A percentile compares a stretch with the other conserved stretches of the same genome.
Conservation (phyloP, 2,888 invertebrate species). For the Agonopterix subpropinquella region DNA sequence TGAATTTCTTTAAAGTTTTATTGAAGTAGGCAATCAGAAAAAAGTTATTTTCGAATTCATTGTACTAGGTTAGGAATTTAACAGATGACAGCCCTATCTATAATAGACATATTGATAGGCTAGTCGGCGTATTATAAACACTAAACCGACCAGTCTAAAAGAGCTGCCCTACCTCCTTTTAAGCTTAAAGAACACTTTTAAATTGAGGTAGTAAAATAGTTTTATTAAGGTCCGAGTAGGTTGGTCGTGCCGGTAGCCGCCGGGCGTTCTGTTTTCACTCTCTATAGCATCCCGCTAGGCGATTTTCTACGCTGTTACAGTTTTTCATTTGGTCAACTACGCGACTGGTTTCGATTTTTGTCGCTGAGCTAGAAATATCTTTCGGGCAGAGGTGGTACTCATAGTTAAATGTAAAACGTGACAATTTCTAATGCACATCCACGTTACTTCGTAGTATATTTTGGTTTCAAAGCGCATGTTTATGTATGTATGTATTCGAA, state of each 20-base stretch:
- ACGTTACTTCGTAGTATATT: too few relatives aligned
- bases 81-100: constrained; percentile 9
- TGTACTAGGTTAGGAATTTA: too few relatives aligned
- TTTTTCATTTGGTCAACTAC: constrained; percentile 52
- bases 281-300: constrained; percentile 57
- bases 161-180: constrained; percentile 18
- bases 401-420: neutral
- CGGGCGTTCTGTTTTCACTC: constrained; percentile 55
- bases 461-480: too few relatives aligned
- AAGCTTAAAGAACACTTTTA: constrained; percentile 2
- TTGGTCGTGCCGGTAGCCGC: constrained; percentile 29
- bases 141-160: constrained; percentile 21
- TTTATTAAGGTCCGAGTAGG: constrained; percentile 27
- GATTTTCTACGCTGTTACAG: constrained; percentile 60
- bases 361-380: constrained; percentile 13
- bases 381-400: neutral
- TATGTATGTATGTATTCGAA: too few relatives aligned
- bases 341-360: constrained; percentile 49
- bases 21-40: too few relatives aligned
- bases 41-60: too few relatives aligned
- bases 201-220: constrained; percentile 6
- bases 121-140: constrained; percentile 30
- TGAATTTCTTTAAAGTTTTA: too few relatives aligned
- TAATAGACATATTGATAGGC: constrained; percentile 49
- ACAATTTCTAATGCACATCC: too few relatives aligned